Conservation (phyloP, 2,113 vertebrate genomes). For the Myrmecophaga tridactyla region DNA sequence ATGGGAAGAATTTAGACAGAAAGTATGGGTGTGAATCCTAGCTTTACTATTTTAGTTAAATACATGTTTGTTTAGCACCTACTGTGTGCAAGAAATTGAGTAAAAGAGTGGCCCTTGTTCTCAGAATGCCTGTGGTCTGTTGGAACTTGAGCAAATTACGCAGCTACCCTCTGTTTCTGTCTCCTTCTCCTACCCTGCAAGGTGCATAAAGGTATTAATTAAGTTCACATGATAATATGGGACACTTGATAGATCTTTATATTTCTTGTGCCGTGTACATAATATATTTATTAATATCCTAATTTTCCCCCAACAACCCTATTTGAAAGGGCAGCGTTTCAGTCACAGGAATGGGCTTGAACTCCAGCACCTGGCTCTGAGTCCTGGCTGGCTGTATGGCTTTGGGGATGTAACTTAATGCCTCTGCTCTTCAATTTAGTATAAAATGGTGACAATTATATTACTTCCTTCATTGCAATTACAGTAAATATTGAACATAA, state of each 20-base stretch:
- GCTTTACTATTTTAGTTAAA: background rate
- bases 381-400: background rate
- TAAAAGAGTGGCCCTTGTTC: background rate
- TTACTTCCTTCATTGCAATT: background rate
- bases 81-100: background rate
- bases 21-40: background rate
- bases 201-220: background rate
- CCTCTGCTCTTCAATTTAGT: background rate
- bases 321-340: background rate
- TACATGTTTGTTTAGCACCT: background rate
- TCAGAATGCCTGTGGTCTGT: background rate
- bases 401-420: background rate
- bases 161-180: background rate
- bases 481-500: background rate
- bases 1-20: background rate
- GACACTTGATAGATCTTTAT: background rate
- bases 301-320: background rate
- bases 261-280: background rate
- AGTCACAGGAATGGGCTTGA: background rate
- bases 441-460: background rate
- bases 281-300: background rate
- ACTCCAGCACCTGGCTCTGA: background rate
- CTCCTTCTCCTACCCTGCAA: background rate
- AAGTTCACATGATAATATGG: background rate
- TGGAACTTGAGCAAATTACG: background rate